Evolutionary conservation across 2,113 vertebrate genomes (phyloP).

Genomic region (Coracopsis vasa): DNA sequence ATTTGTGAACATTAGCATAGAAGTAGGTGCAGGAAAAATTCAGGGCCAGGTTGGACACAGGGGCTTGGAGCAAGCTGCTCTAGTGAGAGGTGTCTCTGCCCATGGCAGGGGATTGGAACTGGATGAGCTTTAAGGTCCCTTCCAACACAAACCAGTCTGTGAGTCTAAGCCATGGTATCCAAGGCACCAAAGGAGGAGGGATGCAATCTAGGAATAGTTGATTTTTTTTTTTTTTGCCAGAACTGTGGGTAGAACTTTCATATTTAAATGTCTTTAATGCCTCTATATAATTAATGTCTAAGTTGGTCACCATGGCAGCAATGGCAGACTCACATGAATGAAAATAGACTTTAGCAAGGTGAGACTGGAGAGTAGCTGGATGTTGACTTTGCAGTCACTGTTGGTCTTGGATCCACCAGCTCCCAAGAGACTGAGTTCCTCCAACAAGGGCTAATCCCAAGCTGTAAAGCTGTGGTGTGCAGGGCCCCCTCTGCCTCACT

Average conservation of each 20-base stretch:
- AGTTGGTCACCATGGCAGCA: constrained; percentile 34
- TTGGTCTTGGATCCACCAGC: not conserved
- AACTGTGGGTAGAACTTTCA: not conserved
- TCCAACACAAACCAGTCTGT: not conserved
- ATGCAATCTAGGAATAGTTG: not conserved
- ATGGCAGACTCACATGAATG: constrained; percentile 17
- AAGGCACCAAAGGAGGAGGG: not conserved
- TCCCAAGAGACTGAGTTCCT: not conserved
- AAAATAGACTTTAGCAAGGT: not conserved
- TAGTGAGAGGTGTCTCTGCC: not conserved
- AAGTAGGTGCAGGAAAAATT: not conserved
- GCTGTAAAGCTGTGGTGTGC: not conserved
- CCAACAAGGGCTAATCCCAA: not conserved
- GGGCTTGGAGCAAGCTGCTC: not conserved
- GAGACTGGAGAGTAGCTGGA: not conserved
- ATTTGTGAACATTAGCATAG: not conserved
- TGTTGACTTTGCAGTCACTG: not conserved
- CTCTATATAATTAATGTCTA: constrained; percentile 8
- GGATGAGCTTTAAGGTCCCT: not conserved
- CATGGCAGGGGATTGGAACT: not conserved
- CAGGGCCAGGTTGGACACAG: not conserved
- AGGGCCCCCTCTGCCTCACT: not conserved
- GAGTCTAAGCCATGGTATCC: not conserved
- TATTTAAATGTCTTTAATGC: constrained; percentile 4
- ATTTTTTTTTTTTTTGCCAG: not conserved